These are phyloP conservation scores for Atrichornis clamosus DNA, from an alignment of 2,113 vertebrate genomes.

Conservation along the genomic window DNA sequence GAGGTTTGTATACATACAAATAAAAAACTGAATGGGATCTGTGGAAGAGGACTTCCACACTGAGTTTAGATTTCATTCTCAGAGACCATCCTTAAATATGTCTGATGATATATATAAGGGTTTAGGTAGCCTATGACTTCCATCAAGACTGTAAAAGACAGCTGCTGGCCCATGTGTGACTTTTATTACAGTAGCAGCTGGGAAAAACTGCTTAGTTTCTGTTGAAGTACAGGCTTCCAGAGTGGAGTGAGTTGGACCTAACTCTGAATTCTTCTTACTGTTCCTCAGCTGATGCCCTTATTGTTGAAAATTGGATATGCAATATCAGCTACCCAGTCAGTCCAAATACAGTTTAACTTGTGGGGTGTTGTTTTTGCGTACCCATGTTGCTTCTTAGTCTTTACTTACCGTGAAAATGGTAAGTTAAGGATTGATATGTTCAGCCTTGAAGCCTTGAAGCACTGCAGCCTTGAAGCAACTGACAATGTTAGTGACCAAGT, in stretches of 20 bases:
- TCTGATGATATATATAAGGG: neutral
- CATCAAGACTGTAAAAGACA: neutral
- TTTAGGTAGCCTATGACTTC: neutral
- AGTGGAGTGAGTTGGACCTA: neutral
- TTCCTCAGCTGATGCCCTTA: neutral
- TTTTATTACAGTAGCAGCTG: neutral
- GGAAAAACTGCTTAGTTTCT: neutral
- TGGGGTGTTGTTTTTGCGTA: neutral
- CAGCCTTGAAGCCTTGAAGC: neutral
- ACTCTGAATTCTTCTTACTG: neutral
- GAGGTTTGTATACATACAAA: neutral
- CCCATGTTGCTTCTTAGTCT: neutral
- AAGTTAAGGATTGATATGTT: neutral
- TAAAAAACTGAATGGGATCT: neutral
- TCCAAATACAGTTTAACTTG: neutral
- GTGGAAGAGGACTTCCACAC: neutral
- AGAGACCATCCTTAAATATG: neutral
- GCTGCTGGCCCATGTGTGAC: neutral
- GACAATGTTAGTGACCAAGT: neutral
- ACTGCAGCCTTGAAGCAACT: neutral
- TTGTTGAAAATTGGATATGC: neutral
- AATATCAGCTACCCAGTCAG: neutral
- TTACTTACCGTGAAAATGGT: neutral
- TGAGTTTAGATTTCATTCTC: neutral
- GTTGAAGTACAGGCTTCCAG: neutral